Evolutionary conservation across 2,888 invertebrate genomes (phyloP).

Genomic region (Physocephala rufipes): DNA sequence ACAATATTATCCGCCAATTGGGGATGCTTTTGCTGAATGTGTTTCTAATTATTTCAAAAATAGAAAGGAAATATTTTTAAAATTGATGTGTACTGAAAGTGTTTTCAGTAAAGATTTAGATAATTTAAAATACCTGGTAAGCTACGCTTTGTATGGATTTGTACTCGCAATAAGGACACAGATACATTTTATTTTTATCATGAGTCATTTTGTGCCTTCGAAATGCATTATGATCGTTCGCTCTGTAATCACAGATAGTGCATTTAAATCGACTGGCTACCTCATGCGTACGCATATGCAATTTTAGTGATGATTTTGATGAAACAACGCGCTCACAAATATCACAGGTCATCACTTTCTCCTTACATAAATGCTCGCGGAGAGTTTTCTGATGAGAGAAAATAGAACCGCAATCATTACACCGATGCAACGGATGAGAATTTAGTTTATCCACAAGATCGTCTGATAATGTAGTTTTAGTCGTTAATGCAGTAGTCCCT

Average conservation of each 20-base stretch:
- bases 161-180: constrained; percentile 82
- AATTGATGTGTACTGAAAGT: neutral
- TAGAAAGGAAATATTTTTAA: neutral
- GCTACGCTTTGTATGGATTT: constrained; percentile 82
- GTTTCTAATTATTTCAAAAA: constrained; percentile 71
- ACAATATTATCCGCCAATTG: constrained; percentile 72
- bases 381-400: constrained; percentile 65
- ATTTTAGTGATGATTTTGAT: constrained; percentile 68
- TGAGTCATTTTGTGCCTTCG: constrained; percentile 80
- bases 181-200: constrained; percentile 76
- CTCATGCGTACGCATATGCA: constrained; percentile 67
- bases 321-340: constrained; percentile 58
- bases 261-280: constrained; percentile 73
- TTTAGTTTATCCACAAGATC: constrained; percentile 5
- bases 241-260: constrained; percentile 75
- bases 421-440: constrained; percentile 58
- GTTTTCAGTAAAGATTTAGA: neutral
- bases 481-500: constrained; percentile 40
- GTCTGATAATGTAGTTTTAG: neutral
- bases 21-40: constrained; percentile 82
- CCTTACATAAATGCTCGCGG: constrained; percentile 68
- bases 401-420: constrained; percentile 62
- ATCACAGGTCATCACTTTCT: constrained; percentile 68
- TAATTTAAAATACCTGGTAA: constrained; percentile 72
- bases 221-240: constrained; percentile 83